Evolutionary conservation across 2,888 invertebrate species (phyloP).

Genomic region (Orthosia gothica): DNA sequence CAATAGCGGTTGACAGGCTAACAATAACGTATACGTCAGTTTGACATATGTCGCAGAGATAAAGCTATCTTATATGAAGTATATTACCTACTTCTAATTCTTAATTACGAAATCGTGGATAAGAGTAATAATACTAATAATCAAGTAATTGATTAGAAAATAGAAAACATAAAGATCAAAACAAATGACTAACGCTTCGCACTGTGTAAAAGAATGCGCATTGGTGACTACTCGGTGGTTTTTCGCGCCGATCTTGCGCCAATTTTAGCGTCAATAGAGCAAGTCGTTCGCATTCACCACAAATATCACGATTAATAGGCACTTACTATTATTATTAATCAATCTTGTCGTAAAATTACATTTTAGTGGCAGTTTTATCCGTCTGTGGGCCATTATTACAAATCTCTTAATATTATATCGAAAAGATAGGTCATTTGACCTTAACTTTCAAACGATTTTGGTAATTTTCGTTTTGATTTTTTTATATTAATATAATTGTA

Average conservation of each 20-base stretch:
- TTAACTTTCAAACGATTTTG: neutral
- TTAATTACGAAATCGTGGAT: too few species aligned
- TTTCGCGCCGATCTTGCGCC: conserved; percentile 20
- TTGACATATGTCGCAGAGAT: too few species aligned
- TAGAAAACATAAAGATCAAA: conserved; percentile 2
- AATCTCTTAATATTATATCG: neutral
- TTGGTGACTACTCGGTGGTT: conserved; percentile 1
- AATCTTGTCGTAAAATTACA: conserved; percentile 19
- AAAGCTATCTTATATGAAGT: too few species aligned
- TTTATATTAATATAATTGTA: too few species aligned
- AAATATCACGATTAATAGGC: conserved; percentile 38
- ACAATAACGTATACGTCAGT: too few species aligned
- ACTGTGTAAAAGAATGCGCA: conserved; percentile 24
- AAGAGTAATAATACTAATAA: neutral
- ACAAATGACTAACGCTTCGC: conserved; percentile 26
- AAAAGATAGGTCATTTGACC: neutral
- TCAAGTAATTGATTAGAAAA: neutral
- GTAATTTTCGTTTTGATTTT: neutral
- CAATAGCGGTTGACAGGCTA: too few species aligned
- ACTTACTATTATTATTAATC: conserved; percentile 18
- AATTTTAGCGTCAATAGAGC: neutral
- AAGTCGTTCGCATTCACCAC: conserved; percentile 10
- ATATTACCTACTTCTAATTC: too few species aligned
- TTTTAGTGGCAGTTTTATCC: conserved; percentile 31
- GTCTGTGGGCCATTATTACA: neutral